Base-by-base conservation (phyloP, 1,140 invertebrate species). In the Trachymyrmex septentrionalis region DNA sequence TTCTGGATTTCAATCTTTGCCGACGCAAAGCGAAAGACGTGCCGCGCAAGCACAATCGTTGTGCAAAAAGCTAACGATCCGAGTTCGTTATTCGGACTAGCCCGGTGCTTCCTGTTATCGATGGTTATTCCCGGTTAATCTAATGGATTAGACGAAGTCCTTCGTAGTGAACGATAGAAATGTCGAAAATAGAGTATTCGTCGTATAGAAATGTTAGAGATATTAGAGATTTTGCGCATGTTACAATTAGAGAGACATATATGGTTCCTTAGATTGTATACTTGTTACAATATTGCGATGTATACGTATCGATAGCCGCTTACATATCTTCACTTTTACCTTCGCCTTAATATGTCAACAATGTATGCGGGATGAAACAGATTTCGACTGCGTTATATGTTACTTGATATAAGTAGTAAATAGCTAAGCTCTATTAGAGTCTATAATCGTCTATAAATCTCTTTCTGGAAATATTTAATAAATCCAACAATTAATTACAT, bases 181-280 rank as follows among this genome's bases (percentile, higher is more conserved):
- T 55, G 10, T 63, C 34, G 61, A 30, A 67, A 85, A 78, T 61
- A 27, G 48, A 64, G 21, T 59, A 14, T 44, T 80, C 53, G 44
- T 55, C 48, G 50, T 30, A 48, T 53, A 69, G 69, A 30, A 66
- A 63, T 30, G 53, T 38, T 80, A 67, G 63, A 86, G 7, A 55
- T 71, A 63, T 78, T 69, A 82, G 63, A 55, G 14, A 82, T 55
- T 63, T 67, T 85, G 30, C 73, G 64, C 73, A 80, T 89, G 57
- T 73, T 75, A 86, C 55, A 55, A 80, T 85, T 87, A 89, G 55
- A 87, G 53, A 85, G 4, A 50, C 38, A 63, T 75, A 63, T 75
- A 87, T 90, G 77, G 88, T 90, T 90, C 85, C 87, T 89, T 90
- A 87, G 88, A 80, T 89, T 57, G 72, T 55, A 72, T 55, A 67